Percentiles rank a stretch among this genome's conserved stretches.
These are phyloP conservation scores for Parasteatoda lunata DNA, from an alignment of 2,888 invertebrate species.

Conservation along the genomic window DNA sequence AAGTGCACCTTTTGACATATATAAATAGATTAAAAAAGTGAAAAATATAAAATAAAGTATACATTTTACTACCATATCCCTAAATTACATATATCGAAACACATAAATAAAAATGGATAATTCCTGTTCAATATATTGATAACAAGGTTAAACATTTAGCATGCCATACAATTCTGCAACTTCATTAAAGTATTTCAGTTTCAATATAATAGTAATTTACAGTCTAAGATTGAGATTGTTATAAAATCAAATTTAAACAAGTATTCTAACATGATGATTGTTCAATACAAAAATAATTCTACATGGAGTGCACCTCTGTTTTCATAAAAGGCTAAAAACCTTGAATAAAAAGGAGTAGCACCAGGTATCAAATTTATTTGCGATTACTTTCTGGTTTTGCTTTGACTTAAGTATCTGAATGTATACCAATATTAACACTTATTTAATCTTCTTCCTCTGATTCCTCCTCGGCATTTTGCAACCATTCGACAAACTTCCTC, in stretches of 20 bases:
- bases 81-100: background rate
- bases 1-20: conserved; percentile 37
- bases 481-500: conserved; percentile 98
- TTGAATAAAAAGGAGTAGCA: conserved; percentile 66
- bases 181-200: too few species aligned
- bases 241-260: conserved; percentile 1
- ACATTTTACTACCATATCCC: conserved; percentile 39
- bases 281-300: conserved; percentile 64
- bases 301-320: conserved; percentile 50
- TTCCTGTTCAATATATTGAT: too few species aligned
- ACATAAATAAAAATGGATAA: background rate
- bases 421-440: conserved; percentile 12
- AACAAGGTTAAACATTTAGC: too few species aligned
- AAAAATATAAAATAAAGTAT: conserved; percentile 36
- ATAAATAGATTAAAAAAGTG: conserved; percentile 25
- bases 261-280: conserved; percentile 10
- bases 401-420: conserved; percentile 36
- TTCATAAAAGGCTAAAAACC: conserved; percentile 65
- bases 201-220: background rate
- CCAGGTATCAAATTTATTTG: conserved; percentile 48
- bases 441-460: conserved; percentile 59
- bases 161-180: too few species aligned
- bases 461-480: conserved; percentile 94
- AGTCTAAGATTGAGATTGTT: background rate
- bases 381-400: conserved; percentile 23